These are phyloP conservation scores for Gallinago jamesoni DNA, from an alignment of 2,113 vertebrate genomes.

Conservation along the genomic window DNA sequence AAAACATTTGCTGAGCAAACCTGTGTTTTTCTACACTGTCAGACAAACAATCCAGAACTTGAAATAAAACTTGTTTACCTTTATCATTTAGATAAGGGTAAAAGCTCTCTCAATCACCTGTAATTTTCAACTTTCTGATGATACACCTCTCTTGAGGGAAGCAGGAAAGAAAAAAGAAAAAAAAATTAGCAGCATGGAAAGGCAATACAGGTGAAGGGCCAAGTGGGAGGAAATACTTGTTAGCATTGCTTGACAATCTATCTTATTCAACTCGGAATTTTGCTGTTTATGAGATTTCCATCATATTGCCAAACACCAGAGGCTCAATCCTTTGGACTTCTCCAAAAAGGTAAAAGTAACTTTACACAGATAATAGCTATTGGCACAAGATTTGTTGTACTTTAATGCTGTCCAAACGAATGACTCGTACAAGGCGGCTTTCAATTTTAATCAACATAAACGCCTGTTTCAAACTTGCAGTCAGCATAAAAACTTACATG, in stretches of 20 bases:
- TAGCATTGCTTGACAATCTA: neutral
- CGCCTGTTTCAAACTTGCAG: neutral
- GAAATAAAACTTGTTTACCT: neutral
- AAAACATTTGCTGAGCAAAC: neutral
- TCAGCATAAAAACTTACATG: neutral
- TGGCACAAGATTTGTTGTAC: neutral
- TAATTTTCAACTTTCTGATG: neutral
- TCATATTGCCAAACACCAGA: neutral
- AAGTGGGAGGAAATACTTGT: neutral
- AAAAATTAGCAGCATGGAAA: neutral
- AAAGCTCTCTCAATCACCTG: neutral
- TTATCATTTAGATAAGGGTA: neutral
- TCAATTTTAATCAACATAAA: neutral
- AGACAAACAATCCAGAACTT: neutral
- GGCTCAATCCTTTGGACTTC: neutral
- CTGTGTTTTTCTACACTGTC: neutral
- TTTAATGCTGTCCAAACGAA: neutral
- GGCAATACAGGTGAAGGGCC: neutral
- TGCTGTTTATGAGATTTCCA: neutral
- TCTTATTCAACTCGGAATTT: neutral
- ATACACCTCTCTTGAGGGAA: fast-evolving
- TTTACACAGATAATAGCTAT: neutral
- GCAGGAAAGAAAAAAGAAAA: neutral
- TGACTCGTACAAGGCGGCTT: neutral
- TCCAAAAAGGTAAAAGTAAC: neutral